These are phyloP conservation scores for Onchidella celtica DNA, from an alignment of 2,888 invertebrate genomes.

Conservation along the genomic window DNA sequence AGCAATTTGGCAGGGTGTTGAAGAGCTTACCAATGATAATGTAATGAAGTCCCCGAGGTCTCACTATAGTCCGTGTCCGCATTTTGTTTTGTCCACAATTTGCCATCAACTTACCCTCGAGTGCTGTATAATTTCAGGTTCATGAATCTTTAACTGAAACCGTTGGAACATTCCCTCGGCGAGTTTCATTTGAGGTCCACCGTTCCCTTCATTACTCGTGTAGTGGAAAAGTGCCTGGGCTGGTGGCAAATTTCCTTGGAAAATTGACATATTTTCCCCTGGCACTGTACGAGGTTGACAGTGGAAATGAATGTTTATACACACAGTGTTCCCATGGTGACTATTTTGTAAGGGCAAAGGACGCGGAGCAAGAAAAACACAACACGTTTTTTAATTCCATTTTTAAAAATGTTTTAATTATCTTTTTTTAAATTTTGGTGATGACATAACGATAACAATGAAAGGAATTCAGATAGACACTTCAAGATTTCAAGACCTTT, in stretches of 20 bases:
- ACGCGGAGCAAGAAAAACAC: too few relatives aligned
- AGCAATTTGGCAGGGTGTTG: neutral
- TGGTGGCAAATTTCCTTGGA: neutral
- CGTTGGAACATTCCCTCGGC: neutral
- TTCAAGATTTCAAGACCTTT: too few relatives aligned
- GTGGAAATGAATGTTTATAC: too few relatives aligned
- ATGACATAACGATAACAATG: too few relatives aligned
- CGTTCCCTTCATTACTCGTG: neutral
- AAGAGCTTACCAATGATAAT: conserved; percentile 25
- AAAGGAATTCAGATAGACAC: too few relatives aligned
- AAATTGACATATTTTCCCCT: neutral
- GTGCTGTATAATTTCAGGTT: conserved; percentile 28
- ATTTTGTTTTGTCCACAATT: neutral
- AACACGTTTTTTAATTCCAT: too few relatives aligned
- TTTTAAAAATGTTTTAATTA: too few relatives aligned
- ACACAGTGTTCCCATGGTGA: too few relatives aligned
- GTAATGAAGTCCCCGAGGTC: conserved; percentile 7
- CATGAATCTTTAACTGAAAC: conserved; percentile 26
- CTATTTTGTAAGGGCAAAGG: too few relatives aligned
- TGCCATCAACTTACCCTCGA: conserved; percentile 17
- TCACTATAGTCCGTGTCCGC: neutral
- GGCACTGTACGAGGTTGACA: too few relatives aligned
- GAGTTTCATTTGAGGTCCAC: neutral
- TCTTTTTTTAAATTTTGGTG: too few relatives aligned
- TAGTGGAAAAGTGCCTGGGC: neutral